Evolutionary conservation across 1,140 invertebrate species (phyloP).

Genomic region (Brachionus plicatilis): DNA sequence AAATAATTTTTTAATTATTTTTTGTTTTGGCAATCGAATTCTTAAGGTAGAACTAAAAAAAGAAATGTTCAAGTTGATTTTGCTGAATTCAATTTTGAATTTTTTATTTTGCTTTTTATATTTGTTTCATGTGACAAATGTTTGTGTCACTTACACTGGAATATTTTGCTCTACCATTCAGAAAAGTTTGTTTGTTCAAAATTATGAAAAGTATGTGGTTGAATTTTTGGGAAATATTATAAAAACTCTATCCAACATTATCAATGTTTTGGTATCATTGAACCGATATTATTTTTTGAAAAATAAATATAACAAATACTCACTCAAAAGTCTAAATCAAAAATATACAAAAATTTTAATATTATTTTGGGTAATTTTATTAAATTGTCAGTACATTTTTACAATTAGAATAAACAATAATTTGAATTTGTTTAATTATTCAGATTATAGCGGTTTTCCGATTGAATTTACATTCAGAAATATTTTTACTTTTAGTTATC

Average conservation of each 20-base stretch:
- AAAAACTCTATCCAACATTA: not conserved
- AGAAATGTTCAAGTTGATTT: not conserved
- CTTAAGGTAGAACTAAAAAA: not conserved
- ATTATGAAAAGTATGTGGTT: not conserved
- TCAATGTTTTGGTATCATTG: not conserved
- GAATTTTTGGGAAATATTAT: not conserved
- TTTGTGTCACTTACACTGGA: not conserved
- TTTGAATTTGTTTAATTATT: too few species aligned
- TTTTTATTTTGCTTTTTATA: not conserved
- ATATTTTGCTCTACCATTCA: not conserved
- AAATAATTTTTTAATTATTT: not conserved
- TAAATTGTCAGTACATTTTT: too few species aligned
- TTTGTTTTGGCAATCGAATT: not conserved
- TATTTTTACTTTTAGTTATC: not conserved
- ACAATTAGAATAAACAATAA: too few species aligned
- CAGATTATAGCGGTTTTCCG: too few species aligned
- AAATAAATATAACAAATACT: not conserved
- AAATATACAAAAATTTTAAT: not conserved
- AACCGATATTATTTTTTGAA: not conserved
- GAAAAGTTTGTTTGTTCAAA: not conserved
- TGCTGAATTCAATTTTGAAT: not conserved
- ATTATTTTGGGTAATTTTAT: not conserved
- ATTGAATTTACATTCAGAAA: not conserved
- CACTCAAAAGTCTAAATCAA: not conserved
- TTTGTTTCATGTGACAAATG: not conserved